Evolutionary conservation across 2,797 vertebrate genomes (phyloP).

Genomic region (Myotis myotis): DNA sequence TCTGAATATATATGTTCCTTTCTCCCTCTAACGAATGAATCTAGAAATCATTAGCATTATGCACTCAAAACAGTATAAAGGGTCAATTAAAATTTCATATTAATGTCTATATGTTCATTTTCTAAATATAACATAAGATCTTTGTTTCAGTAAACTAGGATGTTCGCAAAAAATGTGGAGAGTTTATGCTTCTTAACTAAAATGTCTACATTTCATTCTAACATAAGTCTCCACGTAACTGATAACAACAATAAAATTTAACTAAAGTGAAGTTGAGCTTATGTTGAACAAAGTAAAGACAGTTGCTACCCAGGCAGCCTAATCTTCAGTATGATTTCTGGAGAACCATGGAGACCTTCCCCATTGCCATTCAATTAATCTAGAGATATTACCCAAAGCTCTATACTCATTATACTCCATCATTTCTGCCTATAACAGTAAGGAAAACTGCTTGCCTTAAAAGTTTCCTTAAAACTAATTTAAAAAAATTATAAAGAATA

Average conservation of each 20-base stretch:
- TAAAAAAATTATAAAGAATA: neutral
- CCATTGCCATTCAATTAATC: neutral
- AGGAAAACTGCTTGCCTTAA: neutral
- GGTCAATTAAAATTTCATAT: neutral
- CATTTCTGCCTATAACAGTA: neutral
- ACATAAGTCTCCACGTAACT: neutral
- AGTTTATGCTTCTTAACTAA: neutral
- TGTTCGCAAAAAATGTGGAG: neutral
- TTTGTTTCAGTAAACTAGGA: neutral
- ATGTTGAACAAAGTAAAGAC: neutral
- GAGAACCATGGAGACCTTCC: neutral
- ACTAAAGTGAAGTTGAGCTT: neutral
- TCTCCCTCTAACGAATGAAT: neutral
- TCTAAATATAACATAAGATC: neutral
- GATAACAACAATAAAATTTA: neutral
- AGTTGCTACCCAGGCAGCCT: neutral
- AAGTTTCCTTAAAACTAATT: conserved; percentile 8
- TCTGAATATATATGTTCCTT: neutral
- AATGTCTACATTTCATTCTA: conserved; percentile 32
- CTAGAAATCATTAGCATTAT: conserved; percentile 31
- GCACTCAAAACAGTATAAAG: neutral
- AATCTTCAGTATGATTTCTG: neutral
- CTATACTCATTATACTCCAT: neutral
- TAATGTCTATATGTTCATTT: neutral
- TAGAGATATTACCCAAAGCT: neutral